These are phyloP conservation scores for Listronotus oregonensis DNA, from an alignment of 1,140 invertebrate species.

Conservation along the genomic window DNA sequence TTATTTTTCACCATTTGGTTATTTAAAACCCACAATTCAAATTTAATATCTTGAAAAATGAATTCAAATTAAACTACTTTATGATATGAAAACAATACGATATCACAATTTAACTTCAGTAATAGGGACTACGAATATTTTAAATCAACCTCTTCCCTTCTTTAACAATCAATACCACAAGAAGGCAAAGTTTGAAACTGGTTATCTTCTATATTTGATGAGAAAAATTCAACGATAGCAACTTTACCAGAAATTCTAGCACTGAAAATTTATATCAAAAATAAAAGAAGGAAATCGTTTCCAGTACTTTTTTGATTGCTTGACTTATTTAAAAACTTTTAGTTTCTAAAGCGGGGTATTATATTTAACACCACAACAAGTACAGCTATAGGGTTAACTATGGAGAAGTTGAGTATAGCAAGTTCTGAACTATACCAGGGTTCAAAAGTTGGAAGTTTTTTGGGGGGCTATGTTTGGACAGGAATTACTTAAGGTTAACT, in stretches of 20 bases:
- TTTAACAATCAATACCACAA: conserved; percentile 14
- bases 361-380: not conserved
- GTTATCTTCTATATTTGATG: conserved; percentile 22
- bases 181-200: conserved; percentile 24
- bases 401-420: conserved; percentile 1
- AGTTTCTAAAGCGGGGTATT: not conserved
- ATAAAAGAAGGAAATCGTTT: not conserved
- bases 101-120: not conserved
- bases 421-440: conserved; percentile 44
- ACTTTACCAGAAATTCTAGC: conserved; percentile 1
- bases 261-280: not conserved
- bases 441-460: conserved; percentile 72
- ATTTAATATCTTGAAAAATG: conserved; percentile 1
- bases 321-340: conserved; percentile 2
- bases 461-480: conserved; percentile 99
- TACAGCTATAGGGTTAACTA: conserved; percentile 18
- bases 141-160: conserved; percentile 25
- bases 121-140: conserved; percentile 21
- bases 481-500: conserved; percentile 92
- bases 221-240: conserved; percentile 18
- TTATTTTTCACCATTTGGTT: conserved; percentile 35
- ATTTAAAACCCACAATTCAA: not conserved
- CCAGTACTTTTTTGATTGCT: not conserved
- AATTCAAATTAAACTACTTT: no score
- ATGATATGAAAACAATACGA: not conserved